Base-by-base conservation (phyloP, 2,113 vertebrate genomes). In the Heptranchias perlo region DNA sequence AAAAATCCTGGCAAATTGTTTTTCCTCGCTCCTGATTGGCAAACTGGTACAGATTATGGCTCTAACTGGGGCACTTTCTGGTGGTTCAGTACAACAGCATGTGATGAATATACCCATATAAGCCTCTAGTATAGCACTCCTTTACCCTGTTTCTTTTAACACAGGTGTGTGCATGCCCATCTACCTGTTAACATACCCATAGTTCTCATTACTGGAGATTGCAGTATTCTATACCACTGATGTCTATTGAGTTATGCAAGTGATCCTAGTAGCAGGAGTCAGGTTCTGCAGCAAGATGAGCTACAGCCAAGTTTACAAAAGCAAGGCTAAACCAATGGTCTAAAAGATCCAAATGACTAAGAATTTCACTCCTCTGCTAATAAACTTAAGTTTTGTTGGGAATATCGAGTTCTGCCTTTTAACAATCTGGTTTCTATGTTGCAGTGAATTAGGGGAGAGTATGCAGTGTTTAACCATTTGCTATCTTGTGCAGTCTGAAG, bases 401-500 rank as follows among this genome's bases (percentile, higher is more conserved):
- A 52, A 52, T 49, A 25, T 67, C 35, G 58, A n/a, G 16, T 93
- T 62, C 54, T 62, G 58, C 18, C 21, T 93, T n/a, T 92, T 58
- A 58, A 58, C 58, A 58, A 6, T 58, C 3, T 44, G 18, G 4
- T 44, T 82, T 39, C 4, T 6, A 47, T 44, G 78, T 82, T 14
- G 39, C n/a, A 44, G 14, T 82, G 39, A n/a, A 47, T 44, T 44
- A 44, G 16, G 39, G 39, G 47, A 82, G 78, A 23, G 39, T 18
- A 62, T 93, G 58, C 13, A 7, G 35, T 93, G 18, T 61, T 44
- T 73, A 73, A 95, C 94, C 73, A 31, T 95, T 94, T 95, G 44
- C n/a, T n/a, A 21, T 95, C 28, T 95, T 52, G 44, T 73, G 14
- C 94, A 98, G 98, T 86, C 96, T 99, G 69, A 99, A 99, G 96